Conservation (phyloP, 1,140 invertebrate species). For the Ctenoplectra terminalis region DNA sequence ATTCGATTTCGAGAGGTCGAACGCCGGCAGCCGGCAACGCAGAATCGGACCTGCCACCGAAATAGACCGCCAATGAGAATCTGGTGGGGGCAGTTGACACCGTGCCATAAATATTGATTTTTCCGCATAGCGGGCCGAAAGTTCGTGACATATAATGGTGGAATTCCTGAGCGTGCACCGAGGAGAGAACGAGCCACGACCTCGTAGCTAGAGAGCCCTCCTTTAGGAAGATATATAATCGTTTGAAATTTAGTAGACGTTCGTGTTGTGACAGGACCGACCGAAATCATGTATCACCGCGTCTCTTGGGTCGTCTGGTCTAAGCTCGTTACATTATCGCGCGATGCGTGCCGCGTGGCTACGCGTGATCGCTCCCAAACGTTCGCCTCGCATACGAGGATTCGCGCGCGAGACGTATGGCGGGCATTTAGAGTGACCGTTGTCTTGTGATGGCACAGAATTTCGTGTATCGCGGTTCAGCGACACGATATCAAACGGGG, state of each 20-base stretch:
- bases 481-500: not conserved
- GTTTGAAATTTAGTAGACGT: conserved; percentile 69
- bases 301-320: not conserved
- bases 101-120: conserved; percentile 63
- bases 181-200: not conserved
- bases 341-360: conserved; percentile 8
- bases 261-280: conserved; percentile 69
- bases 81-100: conserved; percentile 25
- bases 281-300: conserved; percentile 65
- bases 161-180: conserved; percentile 23
- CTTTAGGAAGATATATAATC: conserved; percentile 66
- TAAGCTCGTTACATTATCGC: conserved; percentile 53
- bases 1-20: conserved; percentile 47
- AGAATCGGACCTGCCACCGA: conserved; percentile 21
- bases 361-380: not conserved
- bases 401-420: conserved; percentile 19
- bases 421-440: not conserved
- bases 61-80: conserved; percentile 42
- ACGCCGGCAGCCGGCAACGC: not conserved
- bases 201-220: not conserved
- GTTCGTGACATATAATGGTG: conserved; percentile 48
- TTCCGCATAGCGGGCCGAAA: conserved; percentile 37
- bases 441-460: not conserved
- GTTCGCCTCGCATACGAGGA: not conserved
- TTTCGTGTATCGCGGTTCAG: not conserved